Percentiles rank a stretch among this genome's conserved stretches.
These are phyloP conservation scores for Cherax destructor DNA, from an alignment of 1,140 invertebrate genomes.

Conservation along the genomic window DNA sequence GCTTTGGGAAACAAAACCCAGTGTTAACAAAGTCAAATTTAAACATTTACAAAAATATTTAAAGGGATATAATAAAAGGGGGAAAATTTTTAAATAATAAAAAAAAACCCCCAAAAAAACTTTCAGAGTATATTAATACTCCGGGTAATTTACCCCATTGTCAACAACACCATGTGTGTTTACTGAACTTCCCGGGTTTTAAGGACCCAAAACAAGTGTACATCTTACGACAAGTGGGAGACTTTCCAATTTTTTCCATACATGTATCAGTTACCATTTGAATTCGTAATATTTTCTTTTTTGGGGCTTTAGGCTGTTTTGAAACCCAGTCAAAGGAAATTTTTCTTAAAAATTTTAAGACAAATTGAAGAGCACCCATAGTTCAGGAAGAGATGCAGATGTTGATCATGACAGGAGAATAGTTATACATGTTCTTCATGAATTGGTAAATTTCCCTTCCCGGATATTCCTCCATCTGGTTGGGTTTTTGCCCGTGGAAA, in stretches of 20 bases:
- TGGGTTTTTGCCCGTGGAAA: no score
- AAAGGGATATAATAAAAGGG: slow-evolving; percentile 8
- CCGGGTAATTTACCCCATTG: neutral
- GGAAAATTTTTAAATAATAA: neutral
- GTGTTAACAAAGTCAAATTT: neutral
- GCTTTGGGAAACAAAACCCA: slow-evolving; percentile 16
- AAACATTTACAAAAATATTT: slow-evolving; percentile 19
- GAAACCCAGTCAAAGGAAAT: neutral
- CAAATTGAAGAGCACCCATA: slow-evolving; percentile 4
- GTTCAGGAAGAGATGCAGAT: neutral
- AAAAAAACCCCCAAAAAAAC: neutral
- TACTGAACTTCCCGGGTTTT: slow-evolving; percentile 43
- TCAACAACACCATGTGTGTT: slow-evolving; percentile 4
- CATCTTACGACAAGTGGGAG: neutral
- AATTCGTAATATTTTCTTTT: slow-evolving; percentile 26
- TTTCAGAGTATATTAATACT: neutral
- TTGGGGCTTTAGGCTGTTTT: neutral
- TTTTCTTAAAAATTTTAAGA: neutral
- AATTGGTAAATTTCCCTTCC: neutral
- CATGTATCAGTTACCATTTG: slow-evolving; percentile 35
- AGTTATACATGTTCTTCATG: slow-evolving; percentile 24
- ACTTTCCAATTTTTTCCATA: slow-evolving; percentile 30
- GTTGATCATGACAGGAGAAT: neutral
- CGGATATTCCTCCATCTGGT: no score
- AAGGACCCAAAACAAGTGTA: slow-evolving; percentile 9